These are phyloP conservation scores for Seriola rivoliana DNA, from an alignment of 2,113 vertebrate species.

Conservation along the genomic window DNA sequence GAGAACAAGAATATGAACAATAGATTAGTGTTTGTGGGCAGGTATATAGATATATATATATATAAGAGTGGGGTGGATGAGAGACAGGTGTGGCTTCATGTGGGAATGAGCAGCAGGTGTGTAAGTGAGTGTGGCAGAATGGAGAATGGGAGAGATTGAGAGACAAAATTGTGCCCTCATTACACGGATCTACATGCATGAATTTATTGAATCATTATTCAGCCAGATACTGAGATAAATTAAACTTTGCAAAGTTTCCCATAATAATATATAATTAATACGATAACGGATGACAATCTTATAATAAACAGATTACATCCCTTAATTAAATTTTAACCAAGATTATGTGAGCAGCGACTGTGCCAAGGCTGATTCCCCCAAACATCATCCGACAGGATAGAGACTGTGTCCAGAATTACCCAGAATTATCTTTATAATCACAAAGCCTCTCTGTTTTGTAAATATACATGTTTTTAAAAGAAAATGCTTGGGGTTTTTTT, in stretches of 20 bases:
- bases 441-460: background rate
- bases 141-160: background rate
- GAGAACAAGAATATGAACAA: background rate
- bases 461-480: background rate
- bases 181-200: background rate
- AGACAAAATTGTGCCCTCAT: background rate
- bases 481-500: conserved; percentile 23
- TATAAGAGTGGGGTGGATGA: background rate
- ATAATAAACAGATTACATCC: background rate
- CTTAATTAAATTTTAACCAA: background rate
- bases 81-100: background rate
- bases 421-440: background rate
- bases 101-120: conserved; percentile 15
- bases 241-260: background rate
- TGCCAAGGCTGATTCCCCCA: background rate
- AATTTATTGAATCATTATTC: background rate
- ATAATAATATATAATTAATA: background rate
- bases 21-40: background rate
- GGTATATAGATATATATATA: too few relatives aligned
- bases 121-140: background rate
- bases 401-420: background rate
- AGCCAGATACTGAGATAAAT: background rate
- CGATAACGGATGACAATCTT: background rate
- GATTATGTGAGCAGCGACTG: background rate
- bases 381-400: background rate